A percentile compares a stretch with the other conserved stretches of the same genome.
Conservation (phyloP, 2,113 vertebrate species). For the Eidolon helvum region DNA sequence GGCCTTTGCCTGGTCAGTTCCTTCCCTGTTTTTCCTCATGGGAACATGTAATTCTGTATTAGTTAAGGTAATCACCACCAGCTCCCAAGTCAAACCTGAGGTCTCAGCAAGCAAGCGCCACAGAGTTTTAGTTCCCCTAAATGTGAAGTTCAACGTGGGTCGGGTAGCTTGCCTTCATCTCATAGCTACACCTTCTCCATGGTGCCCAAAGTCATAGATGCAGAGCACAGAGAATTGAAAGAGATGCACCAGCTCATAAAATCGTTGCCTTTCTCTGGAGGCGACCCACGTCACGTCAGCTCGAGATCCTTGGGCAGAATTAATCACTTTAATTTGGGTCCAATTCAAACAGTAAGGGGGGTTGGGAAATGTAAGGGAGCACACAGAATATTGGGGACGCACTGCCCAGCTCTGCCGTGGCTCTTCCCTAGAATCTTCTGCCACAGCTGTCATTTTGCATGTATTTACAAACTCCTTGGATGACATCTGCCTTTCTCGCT, state of each 20-base stretch:
- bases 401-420: neutral
- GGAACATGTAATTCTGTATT: neutral
- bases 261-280: neutral
- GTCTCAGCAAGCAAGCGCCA: neutral
- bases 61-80: neutral
- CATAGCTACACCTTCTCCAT: rapidly evolving
- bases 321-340: neutral
- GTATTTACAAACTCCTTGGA: neutral
- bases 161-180: neutral
- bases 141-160: too few species aligned
- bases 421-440: neutral
- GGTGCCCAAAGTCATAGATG: neutral
- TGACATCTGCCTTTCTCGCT: neutral
- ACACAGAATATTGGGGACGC: too few species aligned
- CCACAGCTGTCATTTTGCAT: neutral
- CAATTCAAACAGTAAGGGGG: neutral
- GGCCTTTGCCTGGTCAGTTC: neutral
- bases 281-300: neutral
- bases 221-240: neutral
- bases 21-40: neutral
- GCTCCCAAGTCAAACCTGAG: neutral
- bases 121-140: neutral
- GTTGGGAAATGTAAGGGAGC: neutral
- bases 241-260: neutral
- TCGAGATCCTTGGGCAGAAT: neutral